These are phyloP conservation scores for Halcyon leucocephala DNA, from an alignment of 2,797 vertebrate species.

Conservation along the genomic window DNA sequence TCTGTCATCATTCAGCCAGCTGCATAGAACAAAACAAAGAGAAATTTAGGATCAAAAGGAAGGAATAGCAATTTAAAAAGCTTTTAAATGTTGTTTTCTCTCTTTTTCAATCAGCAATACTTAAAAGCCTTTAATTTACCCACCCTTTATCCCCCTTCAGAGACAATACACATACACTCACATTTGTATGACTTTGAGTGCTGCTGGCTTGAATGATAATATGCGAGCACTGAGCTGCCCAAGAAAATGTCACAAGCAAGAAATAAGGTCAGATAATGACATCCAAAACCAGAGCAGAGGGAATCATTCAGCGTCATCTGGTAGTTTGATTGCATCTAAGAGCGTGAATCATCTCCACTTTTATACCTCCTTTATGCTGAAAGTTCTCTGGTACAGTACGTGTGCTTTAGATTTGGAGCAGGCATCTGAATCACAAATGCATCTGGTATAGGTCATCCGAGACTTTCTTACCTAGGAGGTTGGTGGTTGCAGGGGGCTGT, in stretches of 20 bases:
- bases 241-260: conserved; percentile 63
- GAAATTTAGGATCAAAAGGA: conserved; percentile 77
- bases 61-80: conserved; percentile 78
- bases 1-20: conserved; percentile 78
- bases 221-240: conserved; percentile 43
- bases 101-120: conserved; percentile 78
- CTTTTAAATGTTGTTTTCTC: conserved; percentile 82
- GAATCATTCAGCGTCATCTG: conserved; percentile 54
- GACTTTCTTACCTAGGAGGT: conserved; percentile 31
- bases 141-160: conserved; percentile 1
- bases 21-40: conserved; percentile 80
- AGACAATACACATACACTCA: background rate
- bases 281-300: conserved; percentile 56
- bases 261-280: conserved; percentile 70
- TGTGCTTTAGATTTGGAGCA: conserved; percentile 39
- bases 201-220: conserved; percentile 53
- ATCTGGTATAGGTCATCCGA: background rate
- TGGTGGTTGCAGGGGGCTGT: conserved; percentile 25
- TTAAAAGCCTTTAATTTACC: conserved; percentile 78
- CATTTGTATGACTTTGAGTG: conserved; percentile 59
- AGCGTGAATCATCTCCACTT: conserved; percentile 45
- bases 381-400: conserved; percentile 33
- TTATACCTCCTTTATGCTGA: conserved; percentile 20
- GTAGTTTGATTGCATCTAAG: conserved; percentile 57
- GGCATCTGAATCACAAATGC: conserved; percentile 47